Conservation (phyloP, 2,888 invertebrate genomes). For the Acleris sparsana region DNA sequence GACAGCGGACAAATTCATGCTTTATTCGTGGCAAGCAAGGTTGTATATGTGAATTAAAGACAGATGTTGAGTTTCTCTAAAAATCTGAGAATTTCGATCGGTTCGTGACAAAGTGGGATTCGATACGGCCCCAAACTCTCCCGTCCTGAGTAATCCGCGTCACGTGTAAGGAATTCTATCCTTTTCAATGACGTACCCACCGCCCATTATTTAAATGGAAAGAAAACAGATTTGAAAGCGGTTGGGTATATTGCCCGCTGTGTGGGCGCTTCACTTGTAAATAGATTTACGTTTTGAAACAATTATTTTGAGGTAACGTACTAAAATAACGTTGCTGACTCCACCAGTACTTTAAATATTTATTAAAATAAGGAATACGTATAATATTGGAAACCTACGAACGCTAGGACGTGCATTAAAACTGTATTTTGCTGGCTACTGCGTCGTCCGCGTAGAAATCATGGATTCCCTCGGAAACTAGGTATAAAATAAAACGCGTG, state of each 20-base stretch:
- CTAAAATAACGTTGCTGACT: background rate
- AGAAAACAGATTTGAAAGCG: slow-evolving; percentile 8
- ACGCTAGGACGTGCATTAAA: too few species aligned
- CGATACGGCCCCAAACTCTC: slow-evolving; percentile 15
- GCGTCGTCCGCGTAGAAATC: too few species aligned
- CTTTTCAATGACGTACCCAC: slow-evolving; percentile 1
- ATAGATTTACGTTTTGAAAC: background rate
- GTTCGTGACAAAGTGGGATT: slow-evolving; percentile 32
- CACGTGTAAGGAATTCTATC: slow-evolving; percentile 24
- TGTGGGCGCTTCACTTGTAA: slow-evolving; percentile 10
- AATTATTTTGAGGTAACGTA: background rate
- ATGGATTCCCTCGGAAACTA: too few species aligned
- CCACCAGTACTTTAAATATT: background rate
- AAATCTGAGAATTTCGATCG: slow-evolving; percentile 27
- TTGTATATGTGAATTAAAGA: slow-evolving; percentile 16
- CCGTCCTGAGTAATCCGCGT: background rate
- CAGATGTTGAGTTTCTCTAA: slow-evolving; percentile 14
- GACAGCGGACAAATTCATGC: slow-evolving; percentile 15
- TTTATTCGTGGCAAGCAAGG: slow-evolving; percentile 27
- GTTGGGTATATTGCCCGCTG: slow-evolving; percentile 9
- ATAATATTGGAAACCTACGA: too few species aligned
- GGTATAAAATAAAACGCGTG: too few species aligned
- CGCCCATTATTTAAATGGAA: slow-evolving; percentile 12
- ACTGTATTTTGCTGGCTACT: too few species aligned
- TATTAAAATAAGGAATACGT: too few species aligned